Evolutionary conservation across 2,113 vertebrate species (phyloP), one percentile per base, ranked within the genome.

Genomic region (Petrocephalus zakoni): DNA sequence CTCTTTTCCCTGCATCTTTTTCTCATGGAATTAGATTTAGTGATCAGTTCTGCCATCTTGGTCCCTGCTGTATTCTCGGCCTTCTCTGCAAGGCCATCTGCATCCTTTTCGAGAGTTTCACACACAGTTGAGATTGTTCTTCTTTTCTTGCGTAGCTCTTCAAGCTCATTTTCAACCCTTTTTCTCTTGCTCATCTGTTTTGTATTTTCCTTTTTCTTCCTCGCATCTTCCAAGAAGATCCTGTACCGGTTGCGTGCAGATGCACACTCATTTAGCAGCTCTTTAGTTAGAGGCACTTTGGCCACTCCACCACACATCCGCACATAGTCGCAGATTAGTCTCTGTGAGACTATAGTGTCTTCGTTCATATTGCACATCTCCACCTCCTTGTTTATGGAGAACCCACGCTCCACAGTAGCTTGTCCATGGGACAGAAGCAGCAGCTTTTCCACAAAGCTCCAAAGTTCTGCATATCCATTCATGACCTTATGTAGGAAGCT

Each of bases 11-110:
- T 90, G 87, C 61, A 85, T 75, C 83, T 64, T 89, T 52, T 87
- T 88, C 85, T 87, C 85, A 87, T 86, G 25, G 88, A 81, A 49
- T 89, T 90, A 15, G 88, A 89, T 61, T 90, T 89, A 42, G 88
- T 90, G 42, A 89, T 89, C 17, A 89, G 85, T 89, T 87, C 88
- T 89, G 90, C 90, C 90, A 90, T 88, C 51, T 88, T 90, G 81
- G 89, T 88, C 84, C 88, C 75, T 84, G 88, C 85, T 64, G 85
- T 87, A 90, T 89, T 89, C 85, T 90, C 90, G 87, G 90, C 88
- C 25, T 87, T 85, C 61, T 90, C 90, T 89, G 88, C 87, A 47
- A 90, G 34, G 61, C 83, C 34, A 58, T 87, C 87, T 83, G 89
- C 85, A 87, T 88, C 85, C 37, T 87, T 87, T 88, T 88, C 84